Evolutionary conservation across 2,888 invertebrate genomes (phyloP).

Genomic region (Synergus japonicus): DNA sequence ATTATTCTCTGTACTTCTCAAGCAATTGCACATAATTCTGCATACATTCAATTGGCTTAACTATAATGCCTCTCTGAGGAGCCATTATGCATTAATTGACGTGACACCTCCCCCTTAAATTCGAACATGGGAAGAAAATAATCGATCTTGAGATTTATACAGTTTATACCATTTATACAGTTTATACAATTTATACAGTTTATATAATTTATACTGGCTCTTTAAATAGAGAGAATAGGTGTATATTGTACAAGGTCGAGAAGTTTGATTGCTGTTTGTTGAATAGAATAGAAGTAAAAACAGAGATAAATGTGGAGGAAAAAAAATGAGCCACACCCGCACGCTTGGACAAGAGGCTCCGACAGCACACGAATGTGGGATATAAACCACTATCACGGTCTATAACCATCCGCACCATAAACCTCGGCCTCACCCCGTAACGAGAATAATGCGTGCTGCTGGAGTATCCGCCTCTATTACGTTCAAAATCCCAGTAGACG

Average conservation of each 20-base stretch:
- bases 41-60: constrained; percentile 25
- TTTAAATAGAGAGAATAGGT: neutral
- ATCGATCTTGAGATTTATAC: constrained; percentile 2
- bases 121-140: neutral
- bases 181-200: no score
- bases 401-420: constrained; percentile 66
- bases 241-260: neutral
- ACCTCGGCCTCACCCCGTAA: constrained; percentile 56
- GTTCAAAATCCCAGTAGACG: constrained; percentile 49
- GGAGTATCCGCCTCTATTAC: constrained; percentile 55
- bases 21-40: constrained; percentile 4
- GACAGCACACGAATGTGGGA: constrained; percentile 56
- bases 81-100: neutral
- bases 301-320: neutral
- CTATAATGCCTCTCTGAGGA: neutral
- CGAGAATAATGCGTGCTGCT: constrained; percentile 54
- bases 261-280: neutral
- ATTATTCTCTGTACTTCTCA: constrained; percentile 4
- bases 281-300: neutral
- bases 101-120: neutral
- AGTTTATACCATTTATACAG: no score
- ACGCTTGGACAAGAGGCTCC: constrained; percentile 24
- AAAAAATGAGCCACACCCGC: constrained; percentile 29
- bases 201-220: neutral
- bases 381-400: constrained; percentile 69